These are phyloP conservation scores for Eupeodes corollae DNA, from an alignment of 1,140 invertebrate genomes.

Conservation along the genomic window DNA sequence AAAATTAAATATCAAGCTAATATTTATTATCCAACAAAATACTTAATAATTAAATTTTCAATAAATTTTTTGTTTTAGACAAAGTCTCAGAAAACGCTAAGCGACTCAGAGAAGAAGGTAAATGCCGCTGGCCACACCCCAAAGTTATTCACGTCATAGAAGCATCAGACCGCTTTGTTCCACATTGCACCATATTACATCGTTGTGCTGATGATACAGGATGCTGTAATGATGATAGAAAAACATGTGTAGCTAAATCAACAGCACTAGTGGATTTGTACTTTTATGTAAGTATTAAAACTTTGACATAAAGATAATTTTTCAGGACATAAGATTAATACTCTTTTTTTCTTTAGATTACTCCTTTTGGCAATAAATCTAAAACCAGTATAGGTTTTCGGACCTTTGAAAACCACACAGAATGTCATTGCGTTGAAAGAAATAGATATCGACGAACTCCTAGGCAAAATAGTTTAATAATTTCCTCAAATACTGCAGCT, in stretches of 20 bases:
- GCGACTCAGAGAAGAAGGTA: constrained; percentile 5
- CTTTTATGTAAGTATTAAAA: constrained; percentile 11
- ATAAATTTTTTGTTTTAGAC: neutral
- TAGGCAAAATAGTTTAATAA: too few species aligned
- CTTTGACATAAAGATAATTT: too few species aligned
- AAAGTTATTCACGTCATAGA: constrained; percentile 17
- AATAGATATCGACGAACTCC: neutral
- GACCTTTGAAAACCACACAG: constrained; percentile 19
- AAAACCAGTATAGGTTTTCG: neutral
- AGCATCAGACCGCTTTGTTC: constrained; percentile 52
- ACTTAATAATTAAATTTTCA: too few species aligned
- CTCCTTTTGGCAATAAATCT: neutral
- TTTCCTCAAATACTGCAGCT: neutral
- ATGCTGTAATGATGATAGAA: constrained; percentile 49
- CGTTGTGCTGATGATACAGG: constrained; percentile 61
- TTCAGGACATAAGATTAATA: too few species aligned
- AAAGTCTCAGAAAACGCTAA: constrained; percentile 4
- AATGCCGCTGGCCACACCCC: constrained; percentile 11
- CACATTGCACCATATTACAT: constrained; percentile 59
- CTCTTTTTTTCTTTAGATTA: constrained; percentile 3
- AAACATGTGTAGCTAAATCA: constrained; percentile 43
- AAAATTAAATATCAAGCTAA: too few species aligned
- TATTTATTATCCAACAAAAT: too few species aligned
- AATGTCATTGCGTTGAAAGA: constrained; percentile 21
- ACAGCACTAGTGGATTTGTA: constrained; percentile 14